These are phyloP conservation scores for Cephalopterus ornatus DNA, from an alignment of 2,113 vertebrate species.

Conservation along the genomic window DNA sequence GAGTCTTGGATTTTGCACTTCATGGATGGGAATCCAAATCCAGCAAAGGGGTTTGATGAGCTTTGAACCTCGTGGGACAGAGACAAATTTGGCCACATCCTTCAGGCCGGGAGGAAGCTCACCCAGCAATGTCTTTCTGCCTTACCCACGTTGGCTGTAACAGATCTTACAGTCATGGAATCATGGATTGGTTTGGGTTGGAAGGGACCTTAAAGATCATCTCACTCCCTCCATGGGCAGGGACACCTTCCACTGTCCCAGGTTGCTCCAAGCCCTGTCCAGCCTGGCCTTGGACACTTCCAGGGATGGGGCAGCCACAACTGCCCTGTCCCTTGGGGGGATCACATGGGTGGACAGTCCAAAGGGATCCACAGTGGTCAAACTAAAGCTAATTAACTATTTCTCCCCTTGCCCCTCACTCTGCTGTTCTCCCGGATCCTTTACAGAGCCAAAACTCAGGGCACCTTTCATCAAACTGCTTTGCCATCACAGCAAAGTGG, in stretches of 20 bases:
- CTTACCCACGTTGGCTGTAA: fast-evolving
- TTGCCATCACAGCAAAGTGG: not conserved
- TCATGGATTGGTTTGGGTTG: not conserved
- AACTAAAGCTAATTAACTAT: fast-evolving
- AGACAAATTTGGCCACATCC: not conserved
- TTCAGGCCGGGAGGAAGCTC: not conserved
- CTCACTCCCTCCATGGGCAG: not conserved
- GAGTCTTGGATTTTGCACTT: not conserved
- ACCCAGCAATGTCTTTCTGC: not conserved
- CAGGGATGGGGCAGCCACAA: not conserved
- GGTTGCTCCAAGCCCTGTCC: fast-evolving
- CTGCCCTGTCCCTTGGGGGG: not conserved
- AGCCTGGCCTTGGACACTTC: not conserved
- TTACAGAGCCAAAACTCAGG: fast-evolving
- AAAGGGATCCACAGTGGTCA: not conserved
- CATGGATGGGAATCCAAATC: not conserved
- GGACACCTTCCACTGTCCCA: fast-evolving
- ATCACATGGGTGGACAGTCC: fast-evolving
- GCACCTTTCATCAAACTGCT: not conserved
- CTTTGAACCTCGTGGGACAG: not conserved
- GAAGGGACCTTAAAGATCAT: not conserved
- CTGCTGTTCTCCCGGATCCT: not conserved
- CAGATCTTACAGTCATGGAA: fast-evolving
- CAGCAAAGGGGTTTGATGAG: not conserved
- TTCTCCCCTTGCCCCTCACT: not conserved